Percentiles rank a stretch among this genome's conserved stretches.
Conservation (phyloP, 2,797 vertebrate genomes). For the Rhinichthys osculus region DNA sequence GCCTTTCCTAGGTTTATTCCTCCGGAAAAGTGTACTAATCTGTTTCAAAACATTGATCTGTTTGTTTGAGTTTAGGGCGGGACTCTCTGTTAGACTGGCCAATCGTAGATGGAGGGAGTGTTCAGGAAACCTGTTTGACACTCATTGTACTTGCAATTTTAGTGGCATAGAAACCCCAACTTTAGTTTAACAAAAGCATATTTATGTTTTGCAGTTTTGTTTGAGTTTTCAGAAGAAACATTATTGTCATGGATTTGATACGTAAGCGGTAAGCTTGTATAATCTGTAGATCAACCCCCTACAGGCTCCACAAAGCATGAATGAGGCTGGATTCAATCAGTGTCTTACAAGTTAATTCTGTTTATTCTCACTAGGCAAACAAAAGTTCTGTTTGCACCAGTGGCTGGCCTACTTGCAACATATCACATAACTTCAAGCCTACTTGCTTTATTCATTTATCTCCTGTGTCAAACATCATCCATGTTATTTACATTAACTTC, state of each 20-base stretch:
- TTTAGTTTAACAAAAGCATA: not conserved
- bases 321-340: conserved; percentile 43
- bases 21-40: not conserved
- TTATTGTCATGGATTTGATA: not conserved
- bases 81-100: not conserved
- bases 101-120: not conserved
- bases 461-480: conserved; percentile 21
- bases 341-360: conserved; percentile 34
- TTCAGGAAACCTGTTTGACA: conserved; percentile 2
- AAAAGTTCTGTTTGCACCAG: conserved; percentile 32
- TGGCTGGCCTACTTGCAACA: conserved; percentile 30
- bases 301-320: not conserved
- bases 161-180: not conserved
- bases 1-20: not conserved
- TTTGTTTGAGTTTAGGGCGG: not conserved
- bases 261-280: not conserved
- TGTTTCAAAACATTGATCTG: not conserved
- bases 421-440: not conserved
- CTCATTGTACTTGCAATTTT: not conserved
- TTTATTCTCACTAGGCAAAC: conserved; percentile 38
- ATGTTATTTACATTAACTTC: conserved; percentile 41
- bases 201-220: not conserved
- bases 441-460: conserved; percentile 22
- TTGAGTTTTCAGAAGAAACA: not conserved
- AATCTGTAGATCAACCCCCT: not conserved